phyloP scores from a whole-genome alignment of 2,888 invertebrate genomes.

The Dryococelus australis region DNA sequence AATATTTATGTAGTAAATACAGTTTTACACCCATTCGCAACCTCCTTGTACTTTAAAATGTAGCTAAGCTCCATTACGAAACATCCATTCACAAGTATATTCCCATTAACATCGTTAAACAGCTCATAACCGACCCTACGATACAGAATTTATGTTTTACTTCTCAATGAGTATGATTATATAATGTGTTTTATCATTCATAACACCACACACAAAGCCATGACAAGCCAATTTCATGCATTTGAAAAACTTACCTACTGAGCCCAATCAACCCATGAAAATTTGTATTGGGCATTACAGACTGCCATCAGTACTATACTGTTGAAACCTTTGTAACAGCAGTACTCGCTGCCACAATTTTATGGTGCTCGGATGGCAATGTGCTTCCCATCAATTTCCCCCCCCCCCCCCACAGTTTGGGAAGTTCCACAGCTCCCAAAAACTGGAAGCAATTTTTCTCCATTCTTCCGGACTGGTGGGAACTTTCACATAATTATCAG shows the following conservation, averaged over 20 bases:
- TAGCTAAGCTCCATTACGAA: no score
- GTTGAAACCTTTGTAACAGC: background rate
- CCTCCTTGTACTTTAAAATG: no score
- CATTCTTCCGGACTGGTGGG: background rate
- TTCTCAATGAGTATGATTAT: no score
- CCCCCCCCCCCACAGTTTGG: background rate
- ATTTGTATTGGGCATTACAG: background rate
- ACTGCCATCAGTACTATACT: background rate
- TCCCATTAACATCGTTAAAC: no score
- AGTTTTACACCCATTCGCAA: no score
- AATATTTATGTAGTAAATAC: no score
- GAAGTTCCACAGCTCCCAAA: background rate
- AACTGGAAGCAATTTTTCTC: background rate
- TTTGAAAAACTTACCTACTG: background rate
- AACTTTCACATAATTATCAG: background rate
- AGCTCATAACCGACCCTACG: no score
- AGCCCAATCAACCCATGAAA: background rate
- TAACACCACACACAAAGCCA: no score
- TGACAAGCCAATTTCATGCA: no score
- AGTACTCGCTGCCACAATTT: background rate
- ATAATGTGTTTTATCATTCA: no score
- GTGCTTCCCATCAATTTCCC: background rate
- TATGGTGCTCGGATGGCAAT: background rate
- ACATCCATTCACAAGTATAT: no score
- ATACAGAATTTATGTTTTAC: no score